phyloP scores from a whole-genome alignment of 1,140 invertebrate genomes.

The Maconellicoccus hirsutus region DNA sequence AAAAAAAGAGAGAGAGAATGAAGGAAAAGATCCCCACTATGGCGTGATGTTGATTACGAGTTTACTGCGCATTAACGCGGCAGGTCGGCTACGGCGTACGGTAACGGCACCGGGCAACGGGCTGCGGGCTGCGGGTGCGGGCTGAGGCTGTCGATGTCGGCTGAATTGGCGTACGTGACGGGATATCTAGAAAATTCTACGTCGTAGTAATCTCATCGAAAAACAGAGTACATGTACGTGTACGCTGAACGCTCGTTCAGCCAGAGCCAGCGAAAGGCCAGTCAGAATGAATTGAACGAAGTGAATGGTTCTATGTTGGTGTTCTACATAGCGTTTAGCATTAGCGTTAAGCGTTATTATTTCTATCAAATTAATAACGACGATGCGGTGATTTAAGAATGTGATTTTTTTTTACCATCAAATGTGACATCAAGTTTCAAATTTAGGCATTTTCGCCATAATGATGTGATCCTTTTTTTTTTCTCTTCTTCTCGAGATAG shows the following conservation, averaged over 20 bases:
- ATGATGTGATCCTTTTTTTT: slow-evolving; percentile 10
- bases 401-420: neutral
- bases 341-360: neutral
- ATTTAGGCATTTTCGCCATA: neutral
- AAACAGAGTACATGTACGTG: too few species aligned
- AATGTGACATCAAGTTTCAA: neutral
- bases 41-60: slow-evolving; percentile 7
- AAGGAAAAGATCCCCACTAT: neutral
- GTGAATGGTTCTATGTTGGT: neutral
- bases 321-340: neutral
- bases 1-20: too few species aligned
- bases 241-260: neutral
- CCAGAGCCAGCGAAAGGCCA: neutral
- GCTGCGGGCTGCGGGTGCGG: too few species aligned
- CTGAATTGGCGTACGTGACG: slow-evolving; percentile 17
- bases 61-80: neutral
- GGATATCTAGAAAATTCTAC: slow-evolving; percentile 19
- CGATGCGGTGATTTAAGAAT: neutral
- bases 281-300: slow-evolving; percentile 18
- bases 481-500: neutral
- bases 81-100: neutral
- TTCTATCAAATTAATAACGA: neutral
- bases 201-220: too few species aligned
- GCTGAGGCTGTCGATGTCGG: too few species aligned
- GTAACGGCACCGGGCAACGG: too few species aligned